Conservation (phyloP, 64 coral and sea anemone genomes). For the Stichodactyla helianthus region DNA sequence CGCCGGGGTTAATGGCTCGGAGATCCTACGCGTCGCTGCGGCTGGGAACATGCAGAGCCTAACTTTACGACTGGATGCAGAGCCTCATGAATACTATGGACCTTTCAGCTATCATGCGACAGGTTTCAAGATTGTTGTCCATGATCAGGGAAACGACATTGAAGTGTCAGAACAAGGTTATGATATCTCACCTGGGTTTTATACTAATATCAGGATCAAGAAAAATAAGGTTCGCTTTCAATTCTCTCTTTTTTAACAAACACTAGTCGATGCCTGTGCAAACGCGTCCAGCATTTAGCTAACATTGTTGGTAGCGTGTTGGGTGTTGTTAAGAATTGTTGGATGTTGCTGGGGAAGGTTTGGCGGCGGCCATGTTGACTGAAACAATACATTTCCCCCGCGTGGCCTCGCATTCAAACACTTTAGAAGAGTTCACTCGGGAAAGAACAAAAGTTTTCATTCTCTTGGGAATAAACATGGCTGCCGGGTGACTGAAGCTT, state of each 20-base stretch:
- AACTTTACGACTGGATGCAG: conserved; percentile 21
- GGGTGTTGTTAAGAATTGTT: too few relatives aligned
- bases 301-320: too few relatives aligned
- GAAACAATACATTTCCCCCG: too few relatives aligned
- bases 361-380: too few relatives aligned
- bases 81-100: conserved; percentile 53
- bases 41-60: conserved; percentile 32
- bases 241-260: neutral
- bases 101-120: conserved; percentile 60
- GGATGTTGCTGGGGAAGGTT: too few relatives aligned
- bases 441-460: too few relatives aligned
- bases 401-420: too few relatives aligned
- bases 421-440: too few relatives aligned
- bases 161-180: conserved; percentile 35
- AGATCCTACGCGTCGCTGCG: neutral
- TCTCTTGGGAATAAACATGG: too few relatives aligned
- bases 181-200: conserved; percentile 50
- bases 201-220: conserved; percentile 45
- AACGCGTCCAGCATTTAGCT: too few relatives aligned
- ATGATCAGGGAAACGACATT: conserved; percentile 15
- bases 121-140: conserved; percentile 49
- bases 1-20: conserved; percentile 3
- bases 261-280: too few relatives aligned
- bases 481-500: too few relatives aligned
- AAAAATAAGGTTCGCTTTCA: conserved; percentile 26